These are phyloP conservation scores for Pachycephus smyrnensis DNA, from an alignment of 2,888 invertebrate genomes.

Conservation along the genomic window DNA sequence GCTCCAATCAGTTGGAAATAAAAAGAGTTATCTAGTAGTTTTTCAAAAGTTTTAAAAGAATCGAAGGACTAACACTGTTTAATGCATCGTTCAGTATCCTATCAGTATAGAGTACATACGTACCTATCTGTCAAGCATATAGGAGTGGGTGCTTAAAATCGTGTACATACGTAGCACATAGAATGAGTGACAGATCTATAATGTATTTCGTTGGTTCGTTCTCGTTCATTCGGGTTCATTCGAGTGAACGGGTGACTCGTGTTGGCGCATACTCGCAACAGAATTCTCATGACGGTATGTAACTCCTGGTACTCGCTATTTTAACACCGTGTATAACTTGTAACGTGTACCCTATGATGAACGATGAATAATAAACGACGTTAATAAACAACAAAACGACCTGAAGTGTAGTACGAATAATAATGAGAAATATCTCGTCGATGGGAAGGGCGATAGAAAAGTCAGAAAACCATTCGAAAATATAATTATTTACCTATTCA, in stretches of 20 bases:
- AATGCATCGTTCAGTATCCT: not conserved
- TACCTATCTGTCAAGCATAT: not conserved
- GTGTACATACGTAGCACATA: not conserved
- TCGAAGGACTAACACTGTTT: not conserved
- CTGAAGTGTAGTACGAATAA: conserved; percentile 53
- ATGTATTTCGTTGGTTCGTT: not conserved
- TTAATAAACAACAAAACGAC: conserved; percentile 55
- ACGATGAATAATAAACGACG: conserved; percentile 60
- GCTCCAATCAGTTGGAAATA: not conserved
- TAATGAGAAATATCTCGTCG: conserved; percentile 34
- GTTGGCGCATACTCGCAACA: not conserved
- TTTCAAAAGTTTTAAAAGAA: not conserved
- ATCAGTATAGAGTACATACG: not conserved
- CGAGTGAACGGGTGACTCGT: not conserved
- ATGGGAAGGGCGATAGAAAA: not conserved
- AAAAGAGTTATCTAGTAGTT: not conserved
- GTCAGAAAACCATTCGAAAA: not conserved
- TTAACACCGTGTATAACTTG: conserved; percentile 29
- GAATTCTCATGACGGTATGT: not conserved
- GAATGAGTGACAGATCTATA: not conserved
- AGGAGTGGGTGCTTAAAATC: not conserved
- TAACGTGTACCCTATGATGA: conserved; percentile 46
- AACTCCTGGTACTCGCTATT: not conserved
- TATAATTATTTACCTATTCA: not conserved
- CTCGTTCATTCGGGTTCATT: not conserved